Evolutionary conservation across 37 sponge, comb jelly and placozoan species (phyloP), one percentile per base, ranked within the genome.

Genomic region (Beroe ovata): DNA sequence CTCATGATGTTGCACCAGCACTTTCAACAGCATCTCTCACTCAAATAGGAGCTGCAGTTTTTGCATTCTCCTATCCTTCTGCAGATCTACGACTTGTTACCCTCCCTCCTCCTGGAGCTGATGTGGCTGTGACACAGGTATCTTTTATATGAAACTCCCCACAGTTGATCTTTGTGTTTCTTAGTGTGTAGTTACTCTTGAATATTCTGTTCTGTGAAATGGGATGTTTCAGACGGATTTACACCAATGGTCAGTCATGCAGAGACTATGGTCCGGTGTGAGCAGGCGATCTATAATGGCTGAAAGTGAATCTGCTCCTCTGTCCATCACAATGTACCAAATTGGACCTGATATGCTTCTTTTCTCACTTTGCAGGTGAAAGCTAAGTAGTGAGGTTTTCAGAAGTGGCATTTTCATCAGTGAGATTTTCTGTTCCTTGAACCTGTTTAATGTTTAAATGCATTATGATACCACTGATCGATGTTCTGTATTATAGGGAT

Each of bases 1-100:
- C 84, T 20, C 84, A 77, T 35, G 84, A 77, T 23, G 84, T 77
- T 25, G 84, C 84, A 26, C 84, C 84, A 4, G 39, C 84, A 42
- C 47, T 77, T 39, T 42, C 84, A 3, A 77, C 84, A 1, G 84
- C 84, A 8, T 42, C 84, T 41, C 84, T 77, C 54, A 42, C 84
- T 3, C 84, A 77, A 29, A 42, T 77, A 21, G 84, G 84, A 16
- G 41, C 84, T 77, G 84, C 84, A 77, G 84, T 77, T 0, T 77
- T 77, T 23, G 84, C 84, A 3, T 77, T 77, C 84, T 77, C 84
- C 84, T 77, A 77, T 36, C 84, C 84, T n/a, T 77, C 84, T 22
- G 54, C 54, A 14, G 84, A 77, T 40, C 84, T 77, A 1, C 26
- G 84, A 77, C 84, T 77, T 39, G 84, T 77, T n/a, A 77, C 84